Base-by-base conservation (phyloP, 2,797 vertebrate genomes). In the Bradypus variegatus region DNA sequence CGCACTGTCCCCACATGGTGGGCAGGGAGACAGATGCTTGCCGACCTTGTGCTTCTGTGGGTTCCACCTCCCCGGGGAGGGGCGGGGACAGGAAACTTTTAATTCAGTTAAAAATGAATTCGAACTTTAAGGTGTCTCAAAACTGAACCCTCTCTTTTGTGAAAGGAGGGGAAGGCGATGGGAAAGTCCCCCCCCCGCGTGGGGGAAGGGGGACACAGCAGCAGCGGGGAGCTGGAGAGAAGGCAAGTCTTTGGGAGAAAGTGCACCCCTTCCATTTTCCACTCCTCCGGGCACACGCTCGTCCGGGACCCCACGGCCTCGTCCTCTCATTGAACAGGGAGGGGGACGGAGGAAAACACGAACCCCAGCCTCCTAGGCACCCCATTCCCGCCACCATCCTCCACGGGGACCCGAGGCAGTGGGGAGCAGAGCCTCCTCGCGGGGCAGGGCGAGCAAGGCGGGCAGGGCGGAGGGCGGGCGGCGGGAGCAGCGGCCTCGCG, bases 401-500 rank as follows among this genome's bases (percentile, higher is more conserved):
- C 45, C 1, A 15, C 14, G 15, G 38, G 45, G 3, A 0, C 48
- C 36, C 9, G 38, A 19, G 67, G 55, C 79, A 1, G 10, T 0
- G 62, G 38, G 78, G 77, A 67, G 41, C 76, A 2, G 64, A 41
- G 83, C 62, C 60, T 8, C 55, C 0, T 31, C 29, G 4, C 53
- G 38, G 2, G 31, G 69, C 62, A 0, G 83, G 23, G 65, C 36
- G 73, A 90, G 86, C 89, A 6, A 23, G 13, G 75, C 60, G 67
- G 79, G 19, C 29, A 80, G 38, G 86, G 89, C 95, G 80, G 38
- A 76, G 77, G 72, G 90, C 53, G 55, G 50, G 50, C 58, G 19
- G 79, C 75, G 23, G 53, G 23, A 3, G 89, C 93, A 18, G 94
- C 90, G 38, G 93, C 87, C 80, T 81, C 81, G 88, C 87, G 53